Evolutionary conservation across 2,113 vertebrate genomes (phyloP).

Genomic region (Morphnarchus princeps): DNA sequence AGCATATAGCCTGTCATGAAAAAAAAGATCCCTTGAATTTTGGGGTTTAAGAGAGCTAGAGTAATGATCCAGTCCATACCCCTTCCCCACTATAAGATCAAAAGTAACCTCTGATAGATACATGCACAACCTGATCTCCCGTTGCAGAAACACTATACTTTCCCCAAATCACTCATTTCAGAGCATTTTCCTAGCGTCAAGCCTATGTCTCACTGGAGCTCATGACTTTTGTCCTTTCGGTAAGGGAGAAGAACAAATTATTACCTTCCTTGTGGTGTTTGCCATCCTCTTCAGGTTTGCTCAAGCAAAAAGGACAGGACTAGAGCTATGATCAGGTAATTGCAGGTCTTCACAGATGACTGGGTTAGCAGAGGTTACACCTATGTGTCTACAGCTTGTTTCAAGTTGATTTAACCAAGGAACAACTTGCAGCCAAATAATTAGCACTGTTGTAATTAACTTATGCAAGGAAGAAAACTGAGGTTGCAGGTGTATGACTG

Average conservation of each 20-base stretch:
- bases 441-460: not conserved
- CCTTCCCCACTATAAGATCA: too few relatives aligned
- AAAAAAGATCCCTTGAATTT: not conserved
- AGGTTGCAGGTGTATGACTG: not conserved
- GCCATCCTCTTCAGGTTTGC: not conserved
- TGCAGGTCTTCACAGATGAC: not conserved
- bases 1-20: accelerated
- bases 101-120: not conserved
- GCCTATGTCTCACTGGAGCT: not conserved
- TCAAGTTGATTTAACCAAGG: not conserved
- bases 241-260: not conserved
- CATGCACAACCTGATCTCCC: too few relatives aligned
- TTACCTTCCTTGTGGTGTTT: not conserved
- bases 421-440: not conserved
- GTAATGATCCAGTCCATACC: not conserved
- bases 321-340: not conserved
- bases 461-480: not conserved
- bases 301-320: accelerated
- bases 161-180: accelerated
- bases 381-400: not conserved
- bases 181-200: accelerated
- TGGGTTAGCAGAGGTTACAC: too few relatives aligned
- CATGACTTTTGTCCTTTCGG: accelerated
- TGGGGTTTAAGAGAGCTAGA: not conserved
- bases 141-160: accelerated